Conservation (phyloP, 2,888 invertebrate genomes). For the Aromia moschata region DNA sequence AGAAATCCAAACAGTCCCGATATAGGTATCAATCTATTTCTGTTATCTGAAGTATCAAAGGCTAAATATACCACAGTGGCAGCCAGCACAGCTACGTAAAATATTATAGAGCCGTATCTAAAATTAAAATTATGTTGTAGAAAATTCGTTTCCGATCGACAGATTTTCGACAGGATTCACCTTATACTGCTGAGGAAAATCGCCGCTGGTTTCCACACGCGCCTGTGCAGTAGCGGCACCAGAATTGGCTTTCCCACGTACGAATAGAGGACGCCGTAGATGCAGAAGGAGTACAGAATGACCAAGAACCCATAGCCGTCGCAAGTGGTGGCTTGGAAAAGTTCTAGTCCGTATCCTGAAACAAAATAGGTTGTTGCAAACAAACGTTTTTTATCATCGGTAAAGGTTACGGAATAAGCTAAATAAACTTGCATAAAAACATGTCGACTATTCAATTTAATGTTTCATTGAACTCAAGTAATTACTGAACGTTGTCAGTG, state of each 20-base stretch:
- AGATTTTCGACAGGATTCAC: constrained; percentile 26
- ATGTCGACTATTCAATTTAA: no score
- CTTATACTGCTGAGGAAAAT: constrained; percentile 30
- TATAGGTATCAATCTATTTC: constrained; percentile 73
- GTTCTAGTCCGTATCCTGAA: constrained; percentile 30
- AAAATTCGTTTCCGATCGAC: not conserved
- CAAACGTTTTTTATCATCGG: no score
- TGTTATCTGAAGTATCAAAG: constrained; percentile 70
- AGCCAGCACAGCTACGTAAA: constrained; percentile 63
- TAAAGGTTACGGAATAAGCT: no score
- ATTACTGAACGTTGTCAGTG: no score
- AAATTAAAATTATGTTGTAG: constrained; percentile 39
- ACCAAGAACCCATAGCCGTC: constrained; percentile 46
- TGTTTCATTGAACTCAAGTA: no score
- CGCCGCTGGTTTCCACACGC: constrained; percentile 33
- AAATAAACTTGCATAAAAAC: no score
- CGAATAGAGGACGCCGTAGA: constrained; percentile 38
- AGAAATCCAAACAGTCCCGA: constrained; percentile 74
- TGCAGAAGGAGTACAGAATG: constrained; percentile 42
- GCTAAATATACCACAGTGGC: constrained; percentile 70
- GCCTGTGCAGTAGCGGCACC: constrained; percentile 35
- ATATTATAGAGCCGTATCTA: constrained; percentile 65
- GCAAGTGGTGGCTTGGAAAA: constrained; percentile 37
- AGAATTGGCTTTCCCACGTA: constrained; percentile 37
- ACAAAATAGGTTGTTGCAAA: no score